Base-by-base conservation (phyloP, 2,888 invertebrate species). In the Germaria angustata region DNA sequence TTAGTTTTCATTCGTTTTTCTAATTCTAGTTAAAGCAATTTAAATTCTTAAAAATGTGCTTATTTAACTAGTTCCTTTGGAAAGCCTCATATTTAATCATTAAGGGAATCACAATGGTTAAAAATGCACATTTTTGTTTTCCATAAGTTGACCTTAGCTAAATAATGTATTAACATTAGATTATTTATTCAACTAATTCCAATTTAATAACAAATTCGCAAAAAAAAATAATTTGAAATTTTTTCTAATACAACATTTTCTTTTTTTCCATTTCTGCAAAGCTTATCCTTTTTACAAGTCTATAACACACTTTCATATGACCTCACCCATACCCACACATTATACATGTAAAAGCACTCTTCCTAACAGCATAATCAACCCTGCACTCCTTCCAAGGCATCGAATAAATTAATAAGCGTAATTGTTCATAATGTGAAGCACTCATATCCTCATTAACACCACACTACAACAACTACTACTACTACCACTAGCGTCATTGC, bases 191-290 rank as follows among this genome's bases (percentile, higher is more conserved):
- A 65, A 59, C 65, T 71, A 32, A 44, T 71, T 17, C 71, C 51
- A 79, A 65, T 82, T 69, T 59, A 1, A 24, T 11, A 2, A 17
- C n/a, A 15, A 51, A 15, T 28, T 6, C 13, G 0, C 24, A 51
- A 22, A 46, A n/a, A n/a, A n/a, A n/a, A n/a, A n/a, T n/a, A n/a
- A n/a, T 24, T 72, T 61, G 68, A 39, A 1, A 20, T 24, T 36
- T 66, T 71, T 71, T 59, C 44, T 79, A 79, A 79, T 79, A 55
- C 71, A 11, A 1, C 28, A 53, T 63, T 69, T 79, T 76, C 49
- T 72, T 76, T 75, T 75, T 81, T 79, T 75, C 69, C 57, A 69
- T 78, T 69, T 55, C 69, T 22, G 66, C 68, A 28, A 81, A 69
- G 81, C 78, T 75, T 73, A 41, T 46, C 36, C 28, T 61, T 72